A percentile compares a stretch with the other conserved stretches of the same genome.
Evolutionary conservation across 2,797 vertebrate species (phyloP).

Genomic region (Darevskia mixta): DNA sequence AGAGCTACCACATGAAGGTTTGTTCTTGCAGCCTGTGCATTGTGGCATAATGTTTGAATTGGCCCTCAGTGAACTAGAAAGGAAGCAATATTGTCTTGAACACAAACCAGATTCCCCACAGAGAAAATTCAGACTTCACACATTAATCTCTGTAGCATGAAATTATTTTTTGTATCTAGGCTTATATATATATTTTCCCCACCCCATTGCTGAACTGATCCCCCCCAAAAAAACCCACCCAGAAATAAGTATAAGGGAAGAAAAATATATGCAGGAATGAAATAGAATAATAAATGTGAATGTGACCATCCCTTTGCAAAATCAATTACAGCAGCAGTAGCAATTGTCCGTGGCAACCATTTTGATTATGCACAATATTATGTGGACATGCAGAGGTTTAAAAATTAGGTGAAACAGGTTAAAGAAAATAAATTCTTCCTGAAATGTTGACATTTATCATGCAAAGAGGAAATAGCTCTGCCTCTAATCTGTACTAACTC

Average conservation of each 20-base stretch:
- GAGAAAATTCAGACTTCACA: constrained; percentile 4
- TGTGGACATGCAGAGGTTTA: constrained; percentile 4
- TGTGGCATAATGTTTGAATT: not conserved
- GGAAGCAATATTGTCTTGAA: not conserved
- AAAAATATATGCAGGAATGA: not conserved
- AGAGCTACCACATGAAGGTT: not conserved
- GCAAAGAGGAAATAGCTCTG: constrained; percentile 14
- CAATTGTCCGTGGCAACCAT: constrained; percentile 7
- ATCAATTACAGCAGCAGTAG: constrained; percentile 22
- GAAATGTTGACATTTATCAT: constrained; percentile 12
- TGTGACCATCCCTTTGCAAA: constrained; percentile 4
- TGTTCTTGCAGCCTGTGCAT: not conserved
- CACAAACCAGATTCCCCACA: constrained; percentile 12
- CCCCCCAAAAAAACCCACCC: not conserved
- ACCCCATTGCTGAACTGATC: not conserved
- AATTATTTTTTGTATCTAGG: constrained; percentile 27
- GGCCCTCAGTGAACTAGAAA: constrained; percentile 15
- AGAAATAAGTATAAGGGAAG: not conserved
- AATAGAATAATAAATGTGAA: constrained; percentile 17
- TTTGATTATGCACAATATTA: constrained; percentile 12
- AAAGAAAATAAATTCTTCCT: constrained; percentile 23
- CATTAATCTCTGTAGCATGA: constrained; percentile 39
- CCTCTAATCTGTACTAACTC: constrained; percentile 11
- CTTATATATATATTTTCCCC: not conserved
- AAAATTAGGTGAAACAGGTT: constrained; percentile 25